Percentiles rank a stretch among this genome's conserved stretches.
phyloP scores from a whole-genome alignment of 2,888 invertebrate genomes.

The Dolichomitus sp. region DNA sequence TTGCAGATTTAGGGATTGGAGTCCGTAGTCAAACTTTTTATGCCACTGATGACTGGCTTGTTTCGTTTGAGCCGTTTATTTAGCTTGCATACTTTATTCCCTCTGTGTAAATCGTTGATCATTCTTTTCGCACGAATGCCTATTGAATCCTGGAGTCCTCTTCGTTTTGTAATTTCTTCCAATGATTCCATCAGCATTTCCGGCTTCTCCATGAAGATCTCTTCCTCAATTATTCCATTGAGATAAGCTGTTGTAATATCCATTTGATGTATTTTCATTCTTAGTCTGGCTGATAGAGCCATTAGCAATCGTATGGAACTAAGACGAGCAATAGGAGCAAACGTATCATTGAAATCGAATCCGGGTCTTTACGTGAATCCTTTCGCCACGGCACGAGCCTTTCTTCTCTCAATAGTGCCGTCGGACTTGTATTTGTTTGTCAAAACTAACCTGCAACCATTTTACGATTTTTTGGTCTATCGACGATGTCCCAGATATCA shows the following conservation, averaged over 20 bases:
- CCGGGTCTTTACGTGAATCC: constrained; percentile 67
- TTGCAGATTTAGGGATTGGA: constrained; percentile 28
- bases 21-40: constrained; percentile 12
- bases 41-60: constrained; percentile 61
- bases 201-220: constrained; percentile 68
- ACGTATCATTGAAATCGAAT: constrained; percentile 58
- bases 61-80: constrained; percentile 65
- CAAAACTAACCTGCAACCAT: constrained; percentile 15
- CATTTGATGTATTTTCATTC: neutral
- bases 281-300: constrained; percentile 63
- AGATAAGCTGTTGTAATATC: constrained; percentile 72
- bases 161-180: constrained; percentile 35
- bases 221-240: constrained; percentile 69
- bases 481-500: constrained; percentile 69
- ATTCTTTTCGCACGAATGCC: constrained; percentile 9
- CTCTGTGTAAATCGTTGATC: constrained; percentile 24
- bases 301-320: constrained; percentile 68
- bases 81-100: constrained; percentile 64
- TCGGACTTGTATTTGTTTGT: constrained; percentile 61
- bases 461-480: constrained; percentile 45
- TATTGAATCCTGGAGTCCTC: constrained; percentile 1
- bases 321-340: constrained; percentile 45
- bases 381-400: constrained; percentile 1
- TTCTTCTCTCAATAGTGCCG: constrained; percentile 63
- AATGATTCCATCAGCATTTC: constrained; percentile 38